Base-by-base conservation (phyloP, 2,888 invertebrate species). In the Platynereis dumerilii region DNA sequence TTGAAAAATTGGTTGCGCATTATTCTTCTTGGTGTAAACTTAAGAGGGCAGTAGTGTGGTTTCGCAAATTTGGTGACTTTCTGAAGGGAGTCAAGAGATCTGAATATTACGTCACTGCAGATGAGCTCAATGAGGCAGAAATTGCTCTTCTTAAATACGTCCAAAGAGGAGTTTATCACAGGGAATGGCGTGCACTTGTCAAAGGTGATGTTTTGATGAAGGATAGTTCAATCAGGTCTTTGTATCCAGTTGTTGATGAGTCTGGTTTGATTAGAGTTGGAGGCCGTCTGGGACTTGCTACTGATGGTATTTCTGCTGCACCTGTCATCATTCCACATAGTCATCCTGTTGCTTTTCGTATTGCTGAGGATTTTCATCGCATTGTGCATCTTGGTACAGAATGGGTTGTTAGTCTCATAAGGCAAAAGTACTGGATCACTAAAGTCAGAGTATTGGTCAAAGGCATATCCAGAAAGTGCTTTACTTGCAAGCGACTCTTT, bases 341-440 rank as follows among this genome's bases (percentile, higher is more conserved):
- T 15, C 29, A 56, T 28, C 66, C 62, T 57, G 58, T 66, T 27
- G 58, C 66, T 24, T 22, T 39, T 3, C 53, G 57, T 17, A 29
- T 66, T 1, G 28, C 71, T 2, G n/a, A 60, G 22, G 66, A 75
- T 62, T 71, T 57, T 63, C 74, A 71, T 53, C 66, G 70, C 1
- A 44, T 62, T 0, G 53, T 42, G 1, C 71, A 74, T 54, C 70
- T 69, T 55, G 72, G 69, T 27, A 53, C 70, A 42, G 71, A 68
- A 12, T 69, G 72, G 10, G 75, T 69, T n/a, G 65, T 58, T 1
- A 67, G 66, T 56, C 64, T 57, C 28, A 61, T 76, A 1, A 17
- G 73, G 60, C 24, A 60, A 10, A 69, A 65, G 44, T 65, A 26
- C 44, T 60, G 65, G 61, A 28, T 65, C 22, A 17, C 52, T 20